phyloP scores from a whole-genome alignment of 2,113 vertebrate genomes.

The Odontophorus gujanensis region DNA sequence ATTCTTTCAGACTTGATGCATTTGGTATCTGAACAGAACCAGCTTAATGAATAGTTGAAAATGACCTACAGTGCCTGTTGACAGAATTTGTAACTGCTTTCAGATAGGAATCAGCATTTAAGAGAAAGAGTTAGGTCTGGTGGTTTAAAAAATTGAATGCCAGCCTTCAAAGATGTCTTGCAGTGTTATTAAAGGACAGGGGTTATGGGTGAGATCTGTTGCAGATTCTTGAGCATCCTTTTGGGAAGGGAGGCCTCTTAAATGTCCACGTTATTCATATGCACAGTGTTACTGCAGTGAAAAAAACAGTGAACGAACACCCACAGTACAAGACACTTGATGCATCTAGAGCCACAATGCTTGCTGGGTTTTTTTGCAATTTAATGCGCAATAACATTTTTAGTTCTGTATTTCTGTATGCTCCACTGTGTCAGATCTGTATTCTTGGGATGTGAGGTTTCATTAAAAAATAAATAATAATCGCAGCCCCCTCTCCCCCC shows the following conservation, averaged over 20 bases:
- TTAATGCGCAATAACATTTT: constrained; percentile 62
- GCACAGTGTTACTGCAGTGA: constrained; percentile 37
- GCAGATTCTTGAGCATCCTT: constrained; percentile 10
- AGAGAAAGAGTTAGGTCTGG: constrained; percentile 17
- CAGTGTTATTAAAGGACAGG: constrained; percentile 51
- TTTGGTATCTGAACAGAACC: not conserved
- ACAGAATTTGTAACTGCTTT: constrained; percentile 37
- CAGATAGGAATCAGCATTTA: not conserved
- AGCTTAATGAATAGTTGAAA: constrained; percentile 3
- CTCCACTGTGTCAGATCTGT: constrained; percentile 71
- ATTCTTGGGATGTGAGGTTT: constrained; percentile 76
- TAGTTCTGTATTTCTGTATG: constrained; percentile 65
- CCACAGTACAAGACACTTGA: constrained; percentile 17
- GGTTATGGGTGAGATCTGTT: constrained; percentile 47
- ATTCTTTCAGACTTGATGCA: constrained; percentile 4
- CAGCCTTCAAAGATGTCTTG: constrained; percentile 15
- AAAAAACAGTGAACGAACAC: constrained; percentile 61
- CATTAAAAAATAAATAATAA: constrained; percentile 83
- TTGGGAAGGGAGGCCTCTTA: constrained; percentile 39
- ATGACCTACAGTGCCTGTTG: not conserved
- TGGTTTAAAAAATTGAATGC: constrained; percentile 42
- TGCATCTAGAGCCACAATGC: constrained; percentile 36
- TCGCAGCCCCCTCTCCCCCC: constrained; percentile 63
- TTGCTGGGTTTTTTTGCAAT: constrained; percentile 60
- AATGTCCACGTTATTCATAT: constrained; percentile 54